phyloP scores from a whole-genome alignment of 2,888 invertebrate genomes.

The Sarcophaga carnaria region DNA sequence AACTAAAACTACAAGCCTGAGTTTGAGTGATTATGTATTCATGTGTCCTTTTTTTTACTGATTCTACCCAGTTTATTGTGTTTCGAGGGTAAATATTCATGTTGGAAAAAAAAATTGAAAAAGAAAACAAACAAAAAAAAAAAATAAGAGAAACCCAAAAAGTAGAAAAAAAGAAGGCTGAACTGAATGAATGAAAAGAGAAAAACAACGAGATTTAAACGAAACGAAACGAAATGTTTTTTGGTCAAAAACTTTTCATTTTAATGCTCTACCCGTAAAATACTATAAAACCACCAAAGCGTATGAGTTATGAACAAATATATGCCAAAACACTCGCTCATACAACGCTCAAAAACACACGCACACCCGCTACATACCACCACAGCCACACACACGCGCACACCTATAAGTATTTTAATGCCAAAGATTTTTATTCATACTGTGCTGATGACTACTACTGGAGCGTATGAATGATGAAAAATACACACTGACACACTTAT shows the following conservation, averaged over 20 bases:
- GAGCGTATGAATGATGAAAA: constrained; percentile 54
- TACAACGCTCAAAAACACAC: neutral
- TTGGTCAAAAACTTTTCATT: constrained; percentile 63
- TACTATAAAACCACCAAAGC: constrained; percentile 57
- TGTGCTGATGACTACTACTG: constrained; percentile 6
- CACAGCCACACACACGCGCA: too few species aligned
- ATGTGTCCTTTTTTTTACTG: constrained; percentile 29
- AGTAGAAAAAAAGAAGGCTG: neutral
- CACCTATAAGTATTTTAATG: too few species aligned
- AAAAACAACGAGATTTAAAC: neutral
- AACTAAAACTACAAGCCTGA: constrained; percentile 35
- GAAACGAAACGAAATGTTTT: constrained; percentile 28
- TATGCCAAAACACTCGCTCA: neutral
- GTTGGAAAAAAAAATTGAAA: neutral
- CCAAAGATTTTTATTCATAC: neutral
- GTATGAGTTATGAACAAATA: constrained; percentile 60
- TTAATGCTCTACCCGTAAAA: constrained; percentile 56
- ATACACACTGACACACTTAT: constrained; percentile 14
- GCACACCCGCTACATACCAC: neutral
- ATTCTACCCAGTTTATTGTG: constrained; percentile 21
- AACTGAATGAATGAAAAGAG: neutral
- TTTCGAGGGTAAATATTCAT: constrained; percentile 50
- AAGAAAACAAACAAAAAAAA: neutral
- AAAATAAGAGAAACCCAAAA: constrained; percentile 11
- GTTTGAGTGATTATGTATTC: constrained; percentile 40